These are phyloP conservation scores for Craniophora ligustri DNA, from an alignment of 2,888 invertebrate genomes.

Conservation along the genomic window DNA sequence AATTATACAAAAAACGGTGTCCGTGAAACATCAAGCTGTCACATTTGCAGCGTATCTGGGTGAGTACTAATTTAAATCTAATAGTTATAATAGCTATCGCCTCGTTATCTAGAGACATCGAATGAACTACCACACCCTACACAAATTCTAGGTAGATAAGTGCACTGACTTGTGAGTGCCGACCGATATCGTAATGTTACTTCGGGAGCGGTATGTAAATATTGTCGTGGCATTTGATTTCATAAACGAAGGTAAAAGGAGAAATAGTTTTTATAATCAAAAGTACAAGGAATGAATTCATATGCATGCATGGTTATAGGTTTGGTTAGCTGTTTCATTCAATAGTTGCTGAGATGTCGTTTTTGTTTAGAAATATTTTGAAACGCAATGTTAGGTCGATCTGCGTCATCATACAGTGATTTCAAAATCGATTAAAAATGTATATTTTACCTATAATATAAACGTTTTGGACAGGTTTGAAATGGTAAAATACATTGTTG, in stretches of 20 bases:
- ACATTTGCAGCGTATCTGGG: slow-evolving; percentile 38
- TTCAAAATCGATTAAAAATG: no score
- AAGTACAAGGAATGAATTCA: no score
- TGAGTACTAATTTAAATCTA: slow-evolving; percentile 64
- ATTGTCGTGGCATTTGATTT: slow-evolving; percentile 26
- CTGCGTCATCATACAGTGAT: no score
- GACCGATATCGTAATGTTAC: slow-evolving; percentile 29
- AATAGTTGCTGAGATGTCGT: no score
- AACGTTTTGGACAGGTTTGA: no score
- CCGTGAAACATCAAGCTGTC: slow-evolving; percentile 37
- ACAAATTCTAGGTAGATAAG: slow-evolving; percentile 50
- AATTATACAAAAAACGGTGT: slow-evolving; percentile 10
- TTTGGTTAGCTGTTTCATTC: no score
- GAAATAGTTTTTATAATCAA: not conserved
- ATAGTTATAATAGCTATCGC: slow-evolving; percentile 49
- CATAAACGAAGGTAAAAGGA: not conserved
- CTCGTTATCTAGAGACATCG: slow-evolving; percentile 48
- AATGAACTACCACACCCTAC: slow-evolving; percentile 48
- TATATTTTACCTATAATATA: no score
- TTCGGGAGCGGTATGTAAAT: slow-evolving; percentile 32
- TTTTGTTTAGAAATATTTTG: no score
- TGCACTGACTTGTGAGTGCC: slow-evolving; percentile 48
- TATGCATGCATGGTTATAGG: no score
- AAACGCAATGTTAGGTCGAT: no score
- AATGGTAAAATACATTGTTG: no score